Conservation (phyloP, 2,113 vertebrate species). For the Microtus montanus region DNA sequence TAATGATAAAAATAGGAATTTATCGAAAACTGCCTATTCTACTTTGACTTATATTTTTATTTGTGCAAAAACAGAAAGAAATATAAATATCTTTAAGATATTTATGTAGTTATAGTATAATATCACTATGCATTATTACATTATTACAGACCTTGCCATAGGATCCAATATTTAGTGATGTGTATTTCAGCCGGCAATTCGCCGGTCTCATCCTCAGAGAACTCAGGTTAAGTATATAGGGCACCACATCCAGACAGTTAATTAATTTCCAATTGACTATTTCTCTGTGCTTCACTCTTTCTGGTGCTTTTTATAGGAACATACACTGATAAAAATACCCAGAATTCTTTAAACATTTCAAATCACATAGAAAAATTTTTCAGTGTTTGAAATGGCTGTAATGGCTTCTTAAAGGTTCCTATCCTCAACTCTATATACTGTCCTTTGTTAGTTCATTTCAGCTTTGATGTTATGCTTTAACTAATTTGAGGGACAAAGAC, state of each 20-base stretch:
- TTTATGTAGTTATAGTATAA: neutral
- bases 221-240: neutral
- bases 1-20: conserved; percentile 82
- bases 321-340: neutral
- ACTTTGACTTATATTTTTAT: conserved; percentile 73
- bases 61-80: conserved; percentile 75
- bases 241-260: neutral
- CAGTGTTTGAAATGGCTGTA: neutral
- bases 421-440: neutral
- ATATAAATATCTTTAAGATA: conserved; percentile 67
- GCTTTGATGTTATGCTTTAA: neutral
- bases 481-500: neutral
- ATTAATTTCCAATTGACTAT: neutral
- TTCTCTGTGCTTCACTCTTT: neutral
- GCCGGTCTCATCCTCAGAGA: neutral
- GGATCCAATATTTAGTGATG: neutral
- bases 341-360: conserved; percentile 18
- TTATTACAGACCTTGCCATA: neutral
- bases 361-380: neutral
- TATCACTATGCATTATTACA: neutral
- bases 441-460: neutral
- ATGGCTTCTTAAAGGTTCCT: neutral
- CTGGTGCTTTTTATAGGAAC: neutral
- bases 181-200: neutral
- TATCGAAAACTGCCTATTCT: conserved; percentile 75